Conservation (phyloP, 1,140 invertebrate genomes). For the Prorops nasuta region DNA sequence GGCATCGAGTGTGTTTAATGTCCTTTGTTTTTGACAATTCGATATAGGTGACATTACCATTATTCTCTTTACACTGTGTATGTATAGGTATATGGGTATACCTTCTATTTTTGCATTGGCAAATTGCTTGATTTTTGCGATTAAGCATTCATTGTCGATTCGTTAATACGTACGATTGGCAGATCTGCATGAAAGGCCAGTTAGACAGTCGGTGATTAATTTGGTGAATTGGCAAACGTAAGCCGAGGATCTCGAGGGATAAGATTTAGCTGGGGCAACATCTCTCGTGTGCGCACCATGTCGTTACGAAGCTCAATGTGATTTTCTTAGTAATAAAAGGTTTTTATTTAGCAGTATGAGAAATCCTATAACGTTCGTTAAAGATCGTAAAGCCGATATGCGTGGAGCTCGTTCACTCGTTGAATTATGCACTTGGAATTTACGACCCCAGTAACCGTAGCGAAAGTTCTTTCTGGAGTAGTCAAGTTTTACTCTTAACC, state of each 20-base stretch:
- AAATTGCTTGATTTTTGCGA: no score
- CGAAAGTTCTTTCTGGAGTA: no score
- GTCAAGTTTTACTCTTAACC: no score
- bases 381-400: slow-evolving; percentile 21
- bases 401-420: slow-evolving; percentile 12
- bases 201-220: no score
- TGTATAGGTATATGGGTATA: no score
- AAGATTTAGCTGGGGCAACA: not conserved
- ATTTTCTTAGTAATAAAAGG: slow-evolving; percentile 13
- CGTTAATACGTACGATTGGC: no score
- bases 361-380: slow-evolving; percentile 23
- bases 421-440: slow-evolving; percentile 22
- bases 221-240: not conserved
- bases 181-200: no score
- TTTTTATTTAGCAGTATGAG: slow-evolving; percentile 15
- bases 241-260: slow-evolving; percentile 4
- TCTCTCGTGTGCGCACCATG: not conserved
- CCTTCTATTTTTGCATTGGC: no score
- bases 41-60: no score
- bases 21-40: slow-evolving; percentile 15
- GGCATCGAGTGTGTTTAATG: slow-evolving; percentile 21
- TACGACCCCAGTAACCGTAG: no score
- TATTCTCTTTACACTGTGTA: no score
- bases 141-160: no score
- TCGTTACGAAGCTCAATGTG: not conserved